Base-by-base conservation (phyloP, 1,140 invertebrate species). In the Heterodera carotae region DNA sequence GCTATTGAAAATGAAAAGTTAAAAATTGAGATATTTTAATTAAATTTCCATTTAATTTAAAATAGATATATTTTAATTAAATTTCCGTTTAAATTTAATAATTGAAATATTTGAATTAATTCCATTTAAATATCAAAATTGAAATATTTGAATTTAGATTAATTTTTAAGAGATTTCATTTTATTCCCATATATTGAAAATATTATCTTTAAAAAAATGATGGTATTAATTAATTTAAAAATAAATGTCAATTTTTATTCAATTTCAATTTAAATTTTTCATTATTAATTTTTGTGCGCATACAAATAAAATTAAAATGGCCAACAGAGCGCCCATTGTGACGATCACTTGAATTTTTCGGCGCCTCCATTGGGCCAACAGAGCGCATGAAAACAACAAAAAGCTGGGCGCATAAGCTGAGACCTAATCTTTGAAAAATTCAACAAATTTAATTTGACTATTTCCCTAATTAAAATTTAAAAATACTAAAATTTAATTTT, bases 301-400 rank as follows among this genome's bases (percentile, higher is more conserved):
- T 70, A 74, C 59, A 74, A 74, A 56, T 31, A 83, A 53, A 56
- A 75, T 39, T 48, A 81, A 53, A 22, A 78, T 78, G 66, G 69
- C 62, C 25, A 82, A 69, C 33, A 84, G 48, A 64, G 69, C 62
- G 53, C 68, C 69, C 43, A 82, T 29, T 25, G 68, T 69, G 25
- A 83, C 80, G 29, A 82, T 31, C 33, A 83, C 72, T 76, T 83
- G 82, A 27, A 84, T 62, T 69, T 83, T 83, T 7, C 82, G 56
- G 36, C 82, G 68, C 56, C 81, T 85, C 79, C 78, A 83, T 82
- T 83, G 82, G 43, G 83, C 75, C 81, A 85, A 80, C n/a, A 84
- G 53, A 31, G 69, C 75, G 53, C 75, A 69, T 53, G 56, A 34
- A 73, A 83, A 83, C 33, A 83, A 70, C 25, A 83, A 36, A 33